Percentiles rank a stretch among this genome's conserved stretches.
These are phyloP conservation scores for Eonycteris spelaea DNA, from an alignment of 2,113 vertebrate genomes.

Conservation along the genomic window DNA sequence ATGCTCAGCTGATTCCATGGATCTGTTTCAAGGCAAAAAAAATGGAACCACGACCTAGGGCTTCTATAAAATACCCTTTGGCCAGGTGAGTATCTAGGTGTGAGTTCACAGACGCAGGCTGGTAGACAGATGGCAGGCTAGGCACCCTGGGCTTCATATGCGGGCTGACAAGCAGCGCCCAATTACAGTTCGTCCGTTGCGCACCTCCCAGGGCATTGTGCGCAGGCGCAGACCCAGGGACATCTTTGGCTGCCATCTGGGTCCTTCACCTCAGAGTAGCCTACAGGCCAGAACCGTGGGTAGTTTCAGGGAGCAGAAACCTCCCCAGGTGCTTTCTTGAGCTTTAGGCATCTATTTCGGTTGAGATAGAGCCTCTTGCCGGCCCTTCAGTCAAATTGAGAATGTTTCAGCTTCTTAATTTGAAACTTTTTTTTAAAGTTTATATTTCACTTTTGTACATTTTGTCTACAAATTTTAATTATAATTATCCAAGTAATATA, in stretches of 20 bases:
- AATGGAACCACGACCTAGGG: not conserved
- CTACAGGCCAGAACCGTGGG: not conserved
- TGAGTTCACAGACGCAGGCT: not conserved
- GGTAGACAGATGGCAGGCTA: slow-evolving; percentile 4
- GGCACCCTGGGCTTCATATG: not conserved
- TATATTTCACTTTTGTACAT: slow-evolving; percentile 3
- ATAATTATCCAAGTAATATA: not conserved
- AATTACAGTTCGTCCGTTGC: not conserved
- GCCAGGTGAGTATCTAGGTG: not conserved
- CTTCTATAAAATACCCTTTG: not conserved
- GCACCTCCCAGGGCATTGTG: not conserved
- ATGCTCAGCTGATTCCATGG: not conserved
- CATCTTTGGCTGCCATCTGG: not conserved
- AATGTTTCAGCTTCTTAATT: slow-evolving; percentile 28
- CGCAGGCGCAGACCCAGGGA: not conserved
- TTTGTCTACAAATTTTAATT: slow-evolving; percentile 40
- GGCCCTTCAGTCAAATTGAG: not conserved
- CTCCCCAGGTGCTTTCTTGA: not conserved
- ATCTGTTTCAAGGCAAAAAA: not conserved
- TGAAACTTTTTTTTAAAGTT: slow-evolving; percentile 21
- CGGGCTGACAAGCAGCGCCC: not conserved
- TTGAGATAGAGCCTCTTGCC: not conserved
- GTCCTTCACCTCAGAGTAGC: not conserved
- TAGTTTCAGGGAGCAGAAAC: not conserved
- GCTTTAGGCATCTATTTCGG: not conserved